Conservation (phyloP, 2,888 invertebrate genomes). For the Aphidius colemani region DNA sequence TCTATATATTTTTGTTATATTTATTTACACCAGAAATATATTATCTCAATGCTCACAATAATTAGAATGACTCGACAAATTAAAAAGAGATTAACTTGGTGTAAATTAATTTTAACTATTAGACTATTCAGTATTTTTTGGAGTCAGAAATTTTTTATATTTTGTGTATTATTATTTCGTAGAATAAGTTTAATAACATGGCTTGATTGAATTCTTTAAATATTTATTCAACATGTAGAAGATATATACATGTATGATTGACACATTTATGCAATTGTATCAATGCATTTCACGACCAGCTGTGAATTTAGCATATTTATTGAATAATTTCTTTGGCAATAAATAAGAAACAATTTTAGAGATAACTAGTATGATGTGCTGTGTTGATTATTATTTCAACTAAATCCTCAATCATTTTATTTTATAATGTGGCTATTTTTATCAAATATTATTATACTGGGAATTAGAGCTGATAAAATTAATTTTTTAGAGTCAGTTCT, state of each 20-base stretch:
- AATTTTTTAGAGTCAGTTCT: conserved; percentile 42
- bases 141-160: no score
- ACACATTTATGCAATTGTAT: conserved; percentile 42
- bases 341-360: conserved; percentile 6
- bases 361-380: no score
- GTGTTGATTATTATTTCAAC: no score
- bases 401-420: background rate
- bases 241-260: conserved; percentile 35
- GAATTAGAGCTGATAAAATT: conserved; percentile 20
- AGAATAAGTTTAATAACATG: background rate
- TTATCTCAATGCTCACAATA: background rate
- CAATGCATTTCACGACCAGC: conserved; percentile 28
- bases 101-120: no score
- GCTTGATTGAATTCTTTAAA: conserved; percentile 29
- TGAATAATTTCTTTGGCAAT: conserved; percentile 4
- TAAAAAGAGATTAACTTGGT: background rate
- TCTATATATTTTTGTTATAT: background rate
- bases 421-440: conserved; percentile 1
- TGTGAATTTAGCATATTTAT: background rate
- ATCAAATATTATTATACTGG: conserved; percentile 11
- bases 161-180: conserved; percentile 3
- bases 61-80: background rate
- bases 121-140: conserved; percentile 8
- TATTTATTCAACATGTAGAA: conserved; percentile 46
- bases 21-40: no score